phyloP scores from a whole-genome alignment of 2,113 vertebrate genomes.

The Muscicapa adusta region DNA sequence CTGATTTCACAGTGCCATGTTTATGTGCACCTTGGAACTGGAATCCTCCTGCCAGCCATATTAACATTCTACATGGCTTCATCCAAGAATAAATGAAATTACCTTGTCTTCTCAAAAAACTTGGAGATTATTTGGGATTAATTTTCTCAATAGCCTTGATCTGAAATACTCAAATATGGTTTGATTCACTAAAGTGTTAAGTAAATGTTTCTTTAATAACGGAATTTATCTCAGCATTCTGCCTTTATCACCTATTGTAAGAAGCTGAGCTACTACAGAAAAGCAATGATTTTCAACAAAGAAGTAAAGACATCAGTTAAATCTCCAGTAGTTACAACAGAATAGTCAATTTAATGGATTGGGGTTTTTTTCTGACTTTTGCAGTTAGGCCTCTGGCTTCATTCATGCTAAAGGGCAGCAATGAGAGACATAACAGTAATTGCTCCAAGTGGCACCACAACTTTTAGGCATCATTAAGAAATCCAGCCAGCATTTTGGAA shows the following conservation, averaged over 20 bases:
- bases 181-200: not conserved
- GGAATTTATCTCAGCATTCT: not conserved
- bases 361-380: not conserved
- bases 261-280: not conserved
- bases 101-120: not conserved
- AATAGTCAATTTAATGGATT: not conserved
- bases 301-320: not conserved
- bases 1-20: not conserved
- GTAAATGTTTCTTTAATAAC: not conserved
- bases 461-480: constrained; percentile 18
- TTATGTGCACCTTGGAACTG: not conserved
- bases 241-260: not conserved
- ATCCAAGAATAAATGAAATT: not conserved
- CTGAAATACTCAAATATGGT: not conserved
- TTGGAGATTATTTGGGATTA: not conserved
- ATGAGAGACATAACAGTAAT: not conserved
- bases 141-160: not conserved
- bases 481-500: not conserved
- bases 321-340: not conserved
- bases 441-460: not conserved
- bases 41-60: not conserved
- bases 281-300: not conserved
- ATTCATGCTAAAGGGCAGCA: not conserved
- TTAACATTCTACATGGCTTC: not conserved
- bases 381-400: not conserved